Evolutionary conservation across 2,888 invertebrate species (phyloP).

Genomic region (Nemoura dubitans): DNA sequence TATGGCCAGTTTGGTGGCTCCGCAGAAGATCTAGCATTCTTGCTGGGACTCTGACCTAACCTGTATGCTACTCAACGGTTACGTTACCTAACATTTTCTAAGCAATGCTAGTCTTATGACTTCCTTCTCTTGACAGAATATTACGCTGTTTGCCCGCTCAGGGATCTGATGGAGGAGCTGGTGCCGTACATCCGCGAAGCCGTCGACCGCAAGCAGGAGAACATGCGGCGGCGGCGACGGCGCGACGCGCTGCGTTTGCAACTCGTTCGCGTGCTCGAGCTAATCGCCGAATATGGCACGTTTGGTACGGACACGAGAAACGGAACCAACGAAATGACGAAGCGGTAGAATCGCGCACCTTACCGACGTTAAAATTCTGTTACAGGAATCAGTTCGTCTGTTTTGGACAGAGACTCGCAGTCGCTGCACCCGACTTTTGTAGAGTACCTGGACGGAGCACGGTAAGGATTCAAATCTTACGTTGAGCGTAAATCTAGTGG

Average conservation of each 20-base stretch:
- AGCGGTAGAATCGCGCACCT: too few relatives aligned
- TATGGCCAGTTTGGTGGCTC: too few relatives aligned
- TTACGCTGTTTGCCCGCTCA: slow-evolving; percentile 58
- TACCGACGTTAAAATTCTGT: slow-evolving; percentile 29
- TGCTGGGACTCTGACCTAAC: too few relatives aligned
- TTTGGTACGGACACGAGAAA: slow-evolving; percentile 67
- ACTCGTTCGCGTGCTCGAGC: slow-evolving; percentile 88
- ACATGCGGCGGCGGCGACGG: slow-evolving; percentile 88
- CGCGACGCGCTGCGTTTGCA: slow-evolving; percentile 93
- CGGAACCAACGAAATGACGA: too few relatives aligned
- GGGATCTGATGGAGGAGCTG: slow-evolving; percentile 96
- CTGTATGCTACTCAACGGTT: too few relatives aligned
- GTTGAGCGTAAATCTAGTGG: too few relatives aligned
- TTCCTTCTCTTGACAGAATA: too few relatives aligned
- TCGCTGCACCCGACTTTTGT: slow-evolving; percentile 86
- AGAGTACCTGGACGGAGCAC: slow-evolving; percentile 94
- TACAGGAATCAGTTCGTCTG: slow-evolving; percentile 71
- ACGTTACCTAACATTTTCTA: too few relatives aligned
- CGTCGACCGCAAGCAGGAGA: slow-evolving; percentile 96
- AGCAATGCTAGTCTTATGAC: too few relatives aligned
- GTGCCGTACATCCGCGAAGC: slow-evolving; percentile 92
- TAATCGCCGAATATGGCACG: slow-evolving; percentile 91
- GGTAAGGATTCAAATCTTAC: slow-evolving; percentile 57
- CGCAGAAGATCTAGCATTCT: too few relatives aligned
- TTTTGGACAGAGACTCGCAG: slow-evolving; percentile 84